These are phyloP conservation scores for Troides helena DNA, from an alignment of 2,888 invertebrate genomes.

Conservation along the genomic window DNA sequence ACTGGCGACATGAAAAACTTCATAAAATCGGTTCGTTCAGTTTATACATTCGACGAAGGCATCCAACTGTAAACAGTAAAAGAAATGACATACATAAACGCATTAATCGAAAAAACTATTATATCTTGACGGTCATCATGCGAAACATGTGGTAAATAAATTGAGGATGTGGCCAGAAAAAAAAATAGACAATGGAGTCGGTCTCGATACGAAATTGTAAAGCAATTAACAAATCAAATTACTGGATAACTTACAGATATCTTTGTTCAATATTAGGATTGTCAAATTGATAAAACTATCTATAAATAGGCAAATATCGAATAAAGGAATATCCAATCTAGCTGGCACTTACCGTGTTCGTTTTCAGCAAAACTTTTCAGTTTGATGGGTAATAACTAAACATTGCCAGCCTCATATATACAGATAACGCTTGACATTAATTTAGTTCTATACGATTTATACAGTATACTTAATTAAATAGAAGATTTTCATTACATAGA, in stretches of 20 bases:
- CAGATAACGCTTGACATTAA: neutral
- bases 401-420: conserved; percentile 1
- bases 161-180: conserved; percentile 79
- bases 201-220: conserved; percentile 26
- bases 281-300: neutral
- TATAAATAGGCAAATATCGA: neutral
- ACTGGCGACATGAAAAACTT: conserved; percentile 26
- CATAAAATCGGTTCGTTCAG: conserved; percentile 35
- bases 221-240: neutral
- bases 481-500: too few relatives aligned
- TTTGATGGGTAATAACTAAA: conserved; percentile 7
- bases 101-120: conserved; percentile 52
- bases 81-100: conserved; percentile 52
- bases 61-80: conserved; percentile 51
- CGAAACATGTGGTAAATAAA: conserved; percentile 75
- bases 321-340: neutral
- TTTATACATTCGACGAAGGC: conserved; percentile 40
- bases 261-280: neutral
- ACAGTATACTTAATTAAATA: too few relatives aligned
- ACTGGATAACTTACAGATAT: neutral
- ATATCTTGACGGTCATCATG: conserved; percentile 68
- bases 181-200: conserved; percentile 67
- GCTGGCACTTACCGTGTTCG: conserved; percentile 22
- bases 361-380: conserved; percentile 17
- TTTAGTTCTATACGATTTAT: neutral